Evolutionary conservation across 2,113 vertebrate genomes (phyloP).

Genomic region (chimpanzee (Pan troglodytes)): NHGRI_mPanTro3-v2.1_pri NC_072410.2:25177001-25177500

Average conservation of each 20-base stretch:
- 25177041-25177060: not conserved
- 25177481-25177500: not conserved
- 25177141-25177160: not conserved
- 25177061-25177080: not conserved
- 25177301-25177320: not conserved
- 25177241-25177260: conserved; percentile 1
- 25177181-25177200: not conserved
- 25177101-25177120: conserved; percentile 6
- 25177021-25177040: conserved; percentile 20
- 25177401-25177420: not conserved
- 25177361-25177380: not conserved
- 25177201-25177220: not conserved
- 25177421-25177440: not conserved
- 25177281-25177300: not conserved
- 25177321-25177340: not conserved
- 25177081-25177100: conserved; percentile 16
- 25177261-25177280: not conserved
- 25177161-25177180: not conserved
- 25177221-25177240: not conserved
- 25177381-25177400: not conserved
- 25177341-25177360: not conserved
- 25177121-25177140: not conserved
- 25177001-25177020: not conserved
- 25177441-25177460: not conserved
- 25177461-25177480: not conserved